Base-by-base conservation (phyloP, 2,888 invertebrate species). In the Sipunculus nudus region DNA sequence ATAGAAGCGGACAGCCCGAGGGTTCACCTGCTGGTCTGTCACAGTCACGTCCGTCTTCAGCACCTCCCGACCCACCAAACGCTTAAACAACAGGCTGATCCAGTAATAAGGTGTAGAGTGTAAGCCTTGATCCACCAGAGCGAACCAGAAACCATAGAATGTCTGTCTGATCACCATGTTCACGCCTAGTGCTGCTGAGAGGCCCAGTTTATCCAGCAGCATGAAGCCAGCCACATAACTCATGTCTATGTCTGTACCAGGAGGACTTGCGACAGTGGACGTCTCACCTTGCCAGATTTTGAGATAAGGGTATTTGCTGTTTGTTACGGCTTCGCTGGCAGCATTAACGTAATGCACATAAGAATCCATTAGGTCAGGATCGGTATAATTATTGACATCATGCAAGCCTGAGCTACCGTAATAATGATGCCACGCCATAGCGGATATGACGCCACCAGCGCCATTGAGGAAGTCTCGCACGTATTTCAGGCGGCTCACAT, bases 171-270 rank as follows among this genome's bases (percentile, higher is more conserved):
- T 90, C 63, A 92, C 85, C 0, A 90, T 89, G 39, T 89, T 86
- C 72, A 89, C 84, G 39, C 90, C 93, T 67, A 87, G 80, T 71
- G 85, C 86, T 1, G 91, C 92, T 40, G 89, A 86, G 21, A 89
- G 80, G 1, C 91, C 91, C 16, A 92, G 84, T 79, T 91, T 91
- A 74, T 91, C 91, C 28, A 91, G 75, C 90, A 91, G 91, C 23
- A 91, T 83, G 65, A 91, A 90, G 49, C 88, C 87, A 0, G 87
- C 88, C 8, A 89, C 88, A 82, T 86, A 91, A 25, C 58, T 31
- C 77, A 91, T 87, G 0, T 91, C 90, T 2, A 90, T 80, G 2
- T 87, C 86, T 0, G 88, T 87, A 8, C 90, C 89, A 8, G 91
- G 91, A n/a, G 90, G 89, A 31, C 91, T 91, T 81, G 88, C 91